Conservation (phyloP, 2,888 invertebrate species). For the Nomada hirtipes region DNA sequence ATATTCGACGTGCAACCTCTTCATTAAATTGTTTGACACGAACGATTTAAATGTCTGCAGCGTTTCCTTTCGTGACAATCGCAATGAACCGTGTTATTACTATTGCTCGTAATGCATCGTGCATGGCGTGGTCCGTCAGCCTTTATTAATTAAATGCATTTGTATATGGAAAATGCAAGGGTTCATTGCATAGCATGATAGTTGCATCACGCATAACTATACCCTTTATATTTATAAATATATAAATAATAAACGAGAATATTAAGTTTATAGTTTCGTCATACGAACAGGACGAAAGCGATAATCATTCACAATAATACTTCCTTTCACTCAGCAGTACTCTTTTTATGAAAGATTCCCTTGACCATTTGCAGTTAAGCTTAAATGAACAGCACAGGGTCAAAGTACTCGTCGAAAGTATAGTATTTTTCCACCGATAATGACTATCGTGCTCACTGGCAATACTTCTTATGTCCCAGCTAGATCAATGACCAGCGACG, state of each 20-base stretch:
- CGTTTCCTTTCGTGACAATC: conserved; percentile 33
- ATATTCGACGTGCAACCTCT: background rate
- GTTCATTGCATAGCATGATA: background rate
- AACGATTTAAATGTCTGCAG: conserved; percentile 33
- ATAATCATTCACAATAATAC: background rate
- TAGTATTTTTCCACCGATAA: conserved; percentile 60
- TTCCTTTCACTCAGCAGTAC: background rate
- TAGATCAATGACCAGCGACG: conserved; percentile 6
- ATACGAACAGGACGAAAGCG: too few relatives aligned
- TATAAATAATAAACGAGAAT: too few relatives aligned
- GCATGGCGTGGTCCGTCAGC: background rate
- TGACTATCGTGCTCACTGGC: conserved; percentile 40
- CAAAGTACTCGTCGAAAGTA: conserved; percentile 30
- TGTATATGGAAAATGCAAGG: background rate
- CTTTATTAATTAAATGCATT: background rate
- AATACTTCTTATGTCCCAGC: conserved; percentile 10
- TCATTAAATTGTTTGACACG: conserved; percentile 7
- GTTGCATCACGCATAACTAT: conserved; percentile 28
- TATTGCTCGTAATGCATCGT: background rate
- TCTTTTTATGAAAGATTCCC: conserved; percentile 6
- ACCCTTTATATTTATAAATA: background rate
- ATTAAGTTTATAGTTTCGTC: too few relatives aligned
- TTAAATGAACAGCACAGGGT: conserved; percentile 28
- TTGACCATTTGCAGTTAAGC: background rate
- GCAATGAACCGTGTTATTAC: background rate